Evolutionary conservation across 2,888 invertebrate genomes (phyloP).

Genomic region (Archaeoteleia sp.): DNA sequence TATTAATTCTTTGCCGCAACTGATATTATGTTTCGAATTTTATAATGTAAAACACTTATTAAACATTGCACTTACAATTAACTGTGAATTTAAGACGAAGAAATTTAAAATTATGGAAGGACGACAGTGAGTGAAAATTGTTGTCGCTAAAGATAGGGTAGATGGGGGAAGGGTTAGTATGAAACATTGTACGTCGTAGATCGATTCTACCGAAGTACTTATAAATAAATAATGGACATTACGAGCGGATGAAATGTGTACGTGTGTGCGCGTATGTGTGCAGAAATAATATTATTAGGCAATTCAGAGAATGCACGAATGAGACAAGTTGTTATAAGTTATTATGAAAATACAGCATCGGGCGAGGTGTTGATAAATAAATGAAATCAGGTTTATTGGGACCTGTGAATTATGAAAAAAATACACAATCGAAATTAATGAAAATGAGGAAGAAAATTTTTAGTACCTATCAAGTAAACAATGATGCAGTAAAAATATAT

Average conservation of each 20-base stretch:
- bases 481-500: neutral
- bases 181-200: slow-evolving; percentile 27
- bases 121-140: neutral
- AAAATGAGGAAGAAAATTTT: slow-evolving; percentile 1
- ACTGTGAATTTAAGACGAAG: slow-evolving; percentile 9
- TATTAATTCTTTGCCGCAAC: neutral
- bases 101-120: slow-evolving; percentile 2
- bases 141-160: neutral
- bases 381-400: slow-evolving; percentile 48
- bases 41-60: slow-evolving; percentile 44
- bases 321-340: slow-evolving; percentile 49
- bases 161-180: slow-evolving; percentile 11
- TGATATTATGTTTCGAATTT: slow-evolving; percentile 6
- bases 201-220: slow-evolving; percentile 22
- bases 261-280: slow-evolving; percentile 19
- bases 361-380: slow-evolving; percentile 37
- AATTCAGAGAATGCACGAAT: slow-evolving; percentile 37
- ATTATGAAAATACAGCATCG: slow-evolving; percentile 37
- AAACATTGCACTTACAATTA: slow-evolving; percentile 40
- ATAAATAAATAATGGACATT: slow-evolving; percentile 36
- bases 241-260: slow-evolving; percentile 33
- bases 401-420: slow-evolving; percentile 42
- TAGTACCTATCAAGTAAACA: neutral
- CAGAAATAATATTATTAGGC: slow-evolving; percentile 34
- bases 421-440: neutral